phyloP scores from a whole-genome alignment of 1,140 invertebrate species.

The Listronotus oregonensis region DNA sequence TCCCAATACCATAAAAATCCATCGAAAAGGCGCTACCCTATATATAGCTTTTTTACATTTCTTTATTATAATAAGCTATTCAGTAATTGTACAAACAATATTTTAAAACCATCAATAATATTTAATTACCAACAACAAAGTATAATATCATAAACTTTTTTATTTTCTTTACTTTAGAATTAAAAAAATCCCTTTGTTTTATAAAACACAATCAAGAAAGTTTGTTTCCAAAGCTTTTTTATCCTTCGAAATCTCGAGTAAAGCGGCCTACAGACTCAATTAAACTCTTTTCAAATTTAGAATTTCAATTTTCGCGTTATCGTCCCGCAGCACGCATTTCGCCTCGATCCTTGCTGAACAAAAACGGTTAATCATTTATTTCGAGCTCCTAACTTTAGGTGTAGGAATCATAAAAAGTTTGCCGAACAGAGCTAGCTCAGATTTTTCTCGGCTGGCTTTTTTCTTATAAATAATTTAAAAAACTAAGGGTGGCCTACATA shows the following conservation, averaged over 20 bases:
- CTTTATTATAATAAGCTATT: too few relatives aligned
- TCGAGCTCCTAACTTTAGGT: background rate
- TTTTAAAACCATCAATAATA: too few relatives aligned
- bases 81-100: too few relatives aligned
- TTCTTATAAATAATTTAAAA: too few relatives aligned
- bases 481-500: too few relatives aligned
- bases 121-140: too few relatives aligned
- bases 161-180: too few relatives aligned
- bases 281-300: constrained; percentile 45
- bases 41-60: too few relatives aligned
- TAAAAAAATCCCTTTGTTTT: too few relatives aligned
- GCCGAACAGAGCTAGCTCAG: background rate
- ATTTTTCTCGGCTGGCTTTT: background rate
- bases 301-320: constrained; percentile 52
- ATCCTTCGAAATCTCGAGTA: background rate
- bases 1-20: too few relatives aligned
- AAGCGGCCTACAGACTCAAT: constrained; percentile 16
- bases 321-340: constrained; percentile 41
- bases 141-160: too few relatives aligned
- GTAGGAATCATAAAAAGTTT: background rate
- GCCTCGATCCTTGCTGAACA: background rate
- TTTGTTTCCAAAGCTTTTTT: background rate
- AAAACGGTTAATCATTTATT: constrained; percentile 3
- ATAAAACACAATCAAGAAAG: constrained; percentile 26
- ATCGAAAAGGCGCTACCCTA: too few relatives aligned